Base-by-base conservation (phyloP, 2,113 vertebrate species). In the Sitta europaea region DNA sequence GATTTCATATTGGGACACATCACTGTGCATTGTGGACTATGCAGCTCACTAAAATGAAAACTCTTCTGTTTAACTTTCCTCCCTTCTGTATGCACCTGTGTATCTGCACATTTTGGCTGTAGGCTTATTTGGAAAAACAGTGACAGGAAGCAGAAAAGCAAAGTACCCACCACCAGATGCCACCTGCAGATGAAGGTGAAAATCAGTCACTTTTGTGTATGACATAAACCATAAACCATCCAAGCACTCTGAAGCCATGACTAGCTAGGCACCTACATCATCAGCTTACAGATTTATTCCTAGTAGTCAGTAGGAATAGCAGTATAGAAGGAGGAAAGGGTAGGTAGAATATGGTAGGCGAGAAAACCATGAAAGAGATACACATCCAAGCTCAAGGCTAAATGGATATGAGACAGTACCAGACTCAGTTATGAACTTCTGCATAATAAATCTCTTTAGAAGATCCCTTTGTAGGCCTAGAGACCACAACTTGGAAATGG, bases 361-460 rank as follows among this genome's bases (percentile, higher is more conserved):
- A 66, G 14, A 85, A 92, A 28, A 53, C 2, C 11, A 5, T 25
- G 21, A 53, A 77, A 66, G 31, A 61, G 22, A 2, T 11, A 6
- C 10, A 54, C 10, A 45, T 58, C 14, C 19, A 86, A 43, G 31
- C 5, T 62, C 14, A 79, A 72, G 27, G 20, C 6, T 59, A 61
- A 63, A 42, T 0, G 0, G 22, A 45, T 50, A 38, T 48, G 11
- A 84, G 27, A 42, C 0, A 15, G 18, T 35, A 15, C 12, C n/a
- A 59, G 45, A 73, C 43, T 2, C 2, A 73, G 13, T 59, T 42
- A 76, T 7, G 5, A 31, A 58, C 2, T 63, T 68, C 40, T 80
- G 25, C 7, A 1, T 38, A 45, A 40, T 31, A 2, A 4, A 36
- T 28, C 19, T 43, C 28, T 63, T 38, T 28, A 47, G 33, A 68